Conservation (phyloP, 2,797 vertebrate species). For the Orientallactaga sibirica region DNA sequence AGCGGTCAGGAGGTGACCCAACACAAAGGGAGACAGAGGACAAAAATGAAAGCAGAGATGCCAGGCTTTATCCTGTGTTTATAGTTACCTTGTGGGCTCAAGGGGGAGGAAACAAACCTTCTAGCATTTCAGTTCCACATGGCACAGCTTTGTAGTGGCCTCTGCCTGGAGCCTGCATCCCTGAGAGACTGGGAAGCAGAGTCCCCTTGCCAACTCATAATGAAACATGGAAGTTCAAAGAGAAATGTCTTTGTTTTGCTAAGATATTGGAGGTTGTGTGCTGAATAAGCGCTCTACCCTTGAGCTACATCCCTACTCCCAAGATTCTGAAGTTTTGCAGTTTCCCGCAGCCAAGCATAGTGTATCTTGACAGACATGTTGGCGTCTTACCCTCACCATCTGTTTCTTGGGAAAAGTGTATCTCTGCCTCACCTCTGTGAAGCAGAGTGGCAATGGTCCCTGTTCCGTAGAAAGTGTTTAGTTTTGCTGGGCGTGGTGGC, state of each 20-base stretch:
- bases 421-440: slow-evolving; percentile 1
- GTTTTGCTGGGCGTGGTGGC: background rate
- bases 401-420: background rate
- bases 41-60: background rate
- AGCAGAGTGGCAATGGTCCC: background rate
- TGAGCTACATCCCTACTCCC: background rate
- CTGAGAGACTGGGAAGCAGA: background rate
- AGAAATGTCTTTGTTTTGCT: slow-evolving; percentile 3
- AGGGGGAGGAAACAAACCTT: background rate
- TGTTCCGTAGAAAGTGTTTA: background rate
- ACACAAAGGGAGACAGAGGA: background rate
- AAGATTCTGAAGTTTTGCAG: background rate
- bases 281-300: background rate
- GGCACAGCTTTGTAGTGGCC: background rate
- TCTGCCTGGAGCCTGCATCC: background rate
- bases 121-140: background rate
- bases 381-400: background rate
- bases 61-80: background rate
- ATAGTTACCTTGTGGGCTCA: background rate
- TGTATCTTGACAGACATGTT: background rate
- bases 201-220: background rate
- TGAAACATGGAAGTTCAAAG: background rate
- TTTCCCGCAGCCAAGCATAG: background rate
- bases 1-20: background rate
- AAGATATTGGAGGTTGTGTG: background rate